Evolutionary conservation across 1,140 invertebrate species (phyloP), one percentile per base, ranked within the genome.

Genomic region (Colletes gigas): DNA sequence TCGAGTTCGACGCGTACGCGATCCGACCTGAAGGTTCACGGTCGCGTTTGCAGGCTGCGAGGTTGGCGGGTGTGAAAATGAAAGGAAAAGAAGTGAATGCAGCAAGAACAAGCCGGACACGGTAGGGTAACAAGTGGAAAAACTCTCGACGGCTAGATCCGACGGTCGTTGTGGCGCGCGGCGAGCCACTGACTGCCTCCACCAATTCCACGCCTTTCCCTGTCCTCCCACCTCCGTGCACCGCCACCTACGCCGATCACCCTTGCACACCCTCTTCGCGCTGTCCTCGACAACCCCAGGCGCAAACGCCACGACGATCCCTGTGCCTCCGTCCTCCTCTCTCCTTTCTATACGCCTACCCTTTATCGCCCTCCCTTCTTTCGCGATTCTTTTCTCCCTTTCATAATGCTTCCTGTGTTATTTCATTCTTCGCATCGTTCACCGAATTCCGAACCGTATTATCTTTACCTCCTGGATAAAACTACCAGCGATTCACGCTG

Each of bases 141-240:
- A 85, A 86, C 72, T 87, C 63, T 87, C 63, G 76, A 87, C 85
- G 84, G 69, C 59, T 69, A 83, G 73, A 82, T 86, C 81, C 72
- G 68, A 57, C 84, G 63, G 74, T 89, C 90, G 87, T 90, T 90
- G 90, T 90, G 90, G 86, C 90, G 90, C 90, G 89, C 90, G 90
- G 85, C 90, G 88, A 90, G 90, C 89, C 89, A 91, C 90, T 91
- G 90, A 91, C 89, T 91, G 84, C 86, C 85, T 91, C 85, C 85
- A 82, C 88, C 86, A 85, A 90, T 91, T 90, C 85, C 87, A 83
- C 84, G 88, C 87, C 85, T 90, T 85, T 89, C 87, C 88, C 88
- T 83, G 80, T 82, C 60, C 79, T 70, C 73, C 73, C 86, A 52
- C 77, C 83, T 74, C 52, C 54, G 44, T 68, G 77, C 80, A 68